Base-by-base conservation (phyloP, 2,113 vertebrate genomes). In the Entosphenus tridentatus region DNA sequence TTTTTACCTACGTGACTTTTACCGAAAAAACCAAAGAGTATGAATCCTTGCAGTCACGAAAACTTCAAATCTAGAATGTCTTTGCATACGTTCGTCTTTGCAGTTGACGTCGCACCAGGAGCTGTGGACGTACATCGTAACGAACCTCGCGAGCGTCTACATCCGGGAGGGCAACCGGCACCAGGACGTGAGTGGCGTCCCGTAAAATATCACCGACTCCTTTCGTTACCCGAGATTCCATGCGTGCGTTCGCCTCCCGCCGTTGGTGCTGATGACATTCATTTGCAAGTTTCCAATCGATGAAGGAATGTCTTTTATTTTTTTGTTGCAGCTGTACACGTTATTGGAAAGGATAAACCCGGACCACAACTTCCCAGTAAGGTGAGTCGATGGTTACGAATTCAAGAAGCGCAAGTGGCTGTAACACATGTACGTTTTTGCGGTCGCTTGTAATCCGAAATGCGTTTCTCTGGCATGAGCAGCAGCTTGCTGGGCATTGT, bases 41-140 rank as follows among this genome's bases (percentile, higher is more conserved):
- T 21, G 21, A 21, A 21, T 21, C 21, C 21, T 21, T 21, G 21
- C 21, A 21, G 21, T 21, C 21, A 21, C 21, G 21, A 21, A 3
- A 21, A 21, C 21, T 21, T 21, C 21, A 21, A 3, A 21, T 21
- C 21, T 21, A 21, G 21, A 21, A 21, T 39, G 39, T 39, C 39
- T 39, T 39, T 39, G 39, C 39, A 39, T 39, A 39, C 6, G 39
- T 7, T 72, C 18, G 3, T 8, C 0, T 74, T 57, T 74, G 2
- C 74, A 98, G 92, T 87, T 98, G 72, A 98, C 93, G 67, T 89
- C 87, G 67, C 93, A 98, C 73, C 92, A 98, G 76, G 92, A 98
- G 71, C 77, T 98, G 58, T 98, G 93, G 93, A 90, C 93, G 0
- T 98, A 96, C 69, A 96, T 98, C 1, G 89, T 98, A 69, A 98